Evolutionary conservation across 2,888 invertebrate genomes (phyloP).

Genomic region (Euspilapteryx auroguttella): DNA sequence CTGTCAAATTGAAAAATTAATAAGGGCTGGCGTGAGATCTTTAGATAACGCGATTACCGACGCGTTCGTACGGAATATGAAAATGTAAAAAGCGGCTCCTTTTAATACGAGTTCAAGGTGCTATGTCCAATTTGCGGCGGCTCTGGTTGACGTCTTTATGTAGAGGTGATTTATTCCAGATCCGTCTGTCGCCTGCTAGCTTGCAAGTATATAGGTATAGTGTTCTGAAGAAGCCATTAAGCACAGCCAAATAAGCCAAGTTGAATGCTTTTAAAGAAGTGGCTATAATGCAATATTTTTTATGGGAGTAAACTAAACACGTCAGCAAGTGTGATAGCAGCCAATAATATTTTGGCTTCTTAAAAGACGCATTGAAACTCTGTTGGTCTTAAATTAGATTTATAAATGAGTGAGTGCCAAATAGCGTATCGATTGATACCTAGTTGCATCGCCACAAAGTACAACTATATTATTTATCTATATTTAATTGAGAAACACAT

Average conservation of each 20-base stretch:
- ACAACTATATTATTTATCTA: too few relatives aligned
- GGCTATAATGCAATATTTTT: too few relatives aligned
- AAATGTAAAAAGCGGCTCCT: conserved; percentile 8
- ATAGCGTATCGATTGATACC: conserved; percentile 18
- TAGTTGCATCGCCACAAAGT: too few relatives aligned
- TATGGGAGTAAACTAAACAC: too few relatives aligned
- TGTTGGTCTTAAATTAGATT: conserved; percentile 26
- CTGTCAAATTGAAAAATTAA: neutral
- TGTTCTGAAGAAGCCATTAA: too few relatives aligned
- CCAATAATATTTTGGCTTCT: conserved; percentile 13
- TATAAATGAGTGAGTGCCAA: conserved; percentile 29
- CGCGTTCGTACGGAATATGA: conserved; percentile 3
- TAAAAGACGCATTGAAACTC: conserved; percentile 18
- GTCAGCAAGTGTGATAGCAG: too few relatives aligned
- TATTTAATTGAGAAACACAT: too few relatives aligned
- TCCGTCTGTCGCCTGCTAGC: too few relatives aligned
- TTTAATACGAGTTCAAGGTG: conserved; percentile 7
- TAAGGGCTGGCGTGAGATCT: neutral
- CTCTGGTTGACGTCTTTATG: conserved; percentile 14
- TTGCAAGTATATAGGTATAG: too few relatives aligned
- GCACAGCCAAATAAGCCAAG: too few relatives aligned
- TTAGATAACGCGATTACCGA: conserved; percentile 1
- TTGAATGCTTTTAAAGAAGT: too few relatives aligned
- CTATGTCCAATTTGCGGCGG: conserved; percentile 8
- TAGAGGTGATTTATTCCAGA: conserved; percentile 13